A percentile compares a stretch with the other conserved stretches of the same genome.
These are phyloP conservation scores for Ailuropoda melanoleuca DNA, from an alignment of 2,113 vertebrate species.

Conservation along the genomic window DNA sequence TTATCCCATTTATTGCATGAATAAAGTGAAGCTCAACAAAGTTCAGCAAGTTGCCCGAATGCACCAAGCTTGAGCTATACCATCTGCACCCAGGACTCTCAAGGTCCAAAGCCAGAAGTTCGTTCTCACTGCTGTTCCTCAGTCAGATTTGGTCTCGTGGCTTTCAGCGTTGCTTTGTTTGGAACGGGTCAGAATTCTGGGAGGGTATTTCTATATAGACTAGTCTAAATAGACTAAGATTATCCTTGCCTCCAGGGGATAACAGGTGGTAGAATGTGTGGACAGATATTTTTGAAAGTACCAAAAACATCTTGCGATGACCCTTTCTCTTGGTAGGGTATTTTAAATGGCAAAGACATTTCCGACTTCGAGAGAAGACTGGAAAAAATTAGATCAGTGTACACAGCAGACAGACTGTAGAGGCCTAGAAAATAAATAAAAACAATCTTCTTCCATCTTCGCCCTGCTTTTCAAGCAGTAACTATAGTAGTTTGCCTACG, in stretches of 20 bases:
- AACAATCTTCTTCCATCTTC: not conserved
- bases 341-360: conserved; percentile 31
- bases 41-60: not conserved
- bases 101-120: not conserved
- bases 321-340: not conserved
- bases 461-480: not conserved
- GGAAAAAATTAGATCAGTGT: not conserved
- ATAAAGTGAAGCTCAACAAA: conserved; percentile 4
- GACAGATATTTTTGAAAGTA: not conserved
- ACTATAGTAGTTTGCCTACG: not conserved
- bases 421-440: conserved; percentile 1
- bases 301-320: not conserved
- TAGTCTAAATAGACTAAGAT: not conserved
- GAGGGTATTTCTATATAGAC: not conserved
- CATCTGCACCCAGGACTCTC: not conserved
- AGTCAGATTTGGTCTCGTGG: not conserved
- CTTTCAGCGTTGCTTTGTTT: not conserved
- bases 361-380: not conserved
- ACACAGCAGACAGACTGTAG: not conserved
- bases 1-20: not conserved
- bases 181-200: not conserved
- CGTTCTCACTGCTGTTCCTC: not conserved
- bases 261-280: not conserved
- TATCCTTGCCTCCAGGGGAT: not conserved
- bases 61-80: not conserved